phyloP scores from a whole-genome alignment of 2,888 invertebrate genomes.

The Loripinus fragilis region DNA sequence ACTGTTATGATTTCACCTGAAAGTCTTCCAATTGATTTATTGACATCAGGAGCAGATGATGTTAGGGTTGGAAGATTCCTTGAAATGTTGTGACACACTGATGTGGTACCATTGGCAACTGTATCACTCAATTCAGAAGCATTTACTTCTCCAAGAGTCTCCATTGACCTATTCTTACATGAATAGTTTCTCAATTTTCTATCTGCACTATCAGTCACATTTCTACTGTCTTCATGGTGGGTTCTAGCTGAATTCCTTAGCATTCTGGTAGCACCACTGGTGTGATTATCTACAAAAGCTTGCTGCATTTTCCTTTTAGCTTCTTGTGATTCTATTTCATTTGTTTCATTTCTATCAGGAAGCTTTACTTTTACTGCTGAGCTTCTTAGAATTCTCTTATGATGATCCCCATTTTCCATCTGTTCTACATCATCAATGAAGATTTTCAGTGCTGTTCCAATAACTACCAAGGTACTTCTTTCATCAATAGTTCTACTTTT shows the following conservation, averaged over 20 bases:
- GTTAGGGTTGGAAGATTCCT: too few species aligned
- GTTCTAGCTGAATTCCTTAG: not conserved
- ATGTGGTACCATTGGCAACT: too few species aligned
- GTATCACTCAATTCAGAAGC: too few species aligned
- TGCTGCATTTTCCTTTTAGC: not conserved
- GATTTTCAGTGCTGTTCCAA: conserved; percentile 10
- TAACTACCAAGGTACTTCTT: not conserved
- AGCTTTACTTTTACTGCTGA: not conserved
- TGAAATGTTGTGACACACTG: too few species aligned
- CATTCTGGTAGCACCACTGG: not conserved
- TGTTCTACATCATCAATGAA: not conserved
- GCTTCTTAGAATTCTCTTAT: not conserved
- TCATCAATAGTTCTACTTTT: not conserved
- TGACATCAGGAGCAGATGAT: too few species aligned
- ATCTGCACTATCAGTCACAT: not conserved
- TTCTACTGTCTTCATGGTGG: not conserved
- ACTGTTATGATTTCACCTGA: too few species aligned
- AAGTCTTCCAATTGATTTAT: too few species aligned
- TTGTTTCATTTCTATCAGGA: not conserved
- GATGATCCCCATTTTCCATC: not conserved
- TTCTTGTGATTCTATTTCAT: not conserved
- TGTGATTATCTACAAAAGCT: not conserved
- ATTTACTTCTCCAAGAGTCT: not conserved
- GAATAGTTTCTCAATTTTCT: not conserved
- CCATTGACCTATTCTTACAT: not conserved